phyloP scores from a whole-genome alignment of 2,888 invertebrate species.

The Hermaeophaga mercurialis region DNA sequence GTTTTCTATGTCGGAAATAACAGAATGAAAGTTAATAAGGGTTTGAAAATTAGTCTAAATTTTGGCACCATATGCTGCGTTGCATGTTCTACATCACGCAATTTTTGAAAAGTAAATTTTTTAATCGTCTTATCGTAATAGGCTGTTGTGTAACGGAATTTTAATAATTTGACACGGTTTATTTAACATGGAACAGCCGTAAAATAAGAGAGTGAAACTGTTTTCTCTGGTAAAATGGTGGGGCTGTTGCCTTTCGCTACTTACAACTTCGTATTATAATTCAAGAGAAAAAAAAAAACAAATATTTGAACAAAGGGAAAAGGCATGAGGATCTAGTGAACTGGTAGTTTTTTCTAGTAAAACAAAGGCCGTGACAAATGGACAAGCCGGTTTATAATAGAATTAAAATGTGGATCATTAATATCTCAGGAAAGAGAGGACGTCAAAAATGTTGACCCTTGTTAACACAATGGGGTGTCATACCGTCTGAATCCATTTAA shows the following conservation, averaged over 20 bases:
- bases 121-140: slow-evolving; percentile 2
- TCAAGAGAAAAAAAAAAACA: no score
- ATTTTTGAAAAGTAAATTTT: slow-evolving; percentile 6
- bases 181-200: not conserved
- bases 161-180: slow-evolving; percentile 3
- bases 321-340: not conserved
- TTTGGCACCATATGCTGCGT: slow-evolving; percentile 1
- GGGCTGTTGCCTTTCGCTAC: no score
- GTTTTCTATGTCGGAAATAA: not conserved
- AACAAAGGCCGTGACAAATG: slow-evolving; percentile 58
- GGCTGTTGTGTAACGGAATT: slow-evolving; percentile 2
- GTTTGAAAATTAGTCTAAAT: slow-evolving; percentile 3
- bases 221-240: no score
- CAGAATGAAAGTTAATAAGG: not conserved
- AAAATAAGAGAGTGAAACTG: no score
- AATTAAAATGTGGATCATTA: slow-evolving; percentile 49
- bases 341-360: slow-evolving; percentile 42
- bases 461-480: slow-evolving; percentile 52
- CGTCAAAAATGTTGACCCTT: slow-evolving; percentile 52
- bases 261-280: no score
- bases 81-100: slow-evolving; percentile 1
- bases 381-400: slow-evolving; percentile 49
- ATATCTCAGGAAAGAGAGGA: slow-evolving; percentile 44
- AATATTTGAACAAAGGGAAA: slow-evolving; percentile 36
- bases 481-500: slow-evolving; percentile 47